Evolutionary conservation across 2,113 vertebrate genomes (phyloP), one percentile per base, ranked within the genome.

Genomic region (Epinephelus moara): DNA sequence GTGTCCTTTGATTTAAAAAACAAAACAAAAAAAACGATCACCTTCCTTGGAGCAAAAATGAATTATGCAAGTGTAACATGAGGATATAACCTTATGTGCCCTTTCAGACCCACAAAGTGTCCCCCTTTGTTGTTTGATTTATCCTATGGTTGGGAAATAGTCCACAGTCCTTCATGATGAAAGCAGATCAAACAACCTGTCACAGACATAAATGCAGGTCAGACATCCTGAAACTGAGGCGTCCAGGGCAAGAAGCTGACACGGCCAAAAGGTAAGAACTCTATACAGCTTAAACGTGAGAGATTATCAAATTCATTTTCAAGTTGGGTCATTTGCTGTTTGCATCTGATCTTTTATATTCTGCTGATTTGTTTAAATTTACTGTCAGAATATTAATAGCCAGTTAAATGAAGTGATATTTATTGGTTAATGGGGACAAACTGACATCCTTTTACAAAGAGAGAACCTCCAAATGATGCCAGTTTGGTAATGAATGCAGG

Each of bases 161-260:
- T 57, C 27, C 59, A 71, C 1, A 70, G 80, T 70, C 30, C 25
- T 17, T 3, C 3, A 30, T 42, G n/a, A 42, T 69, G 33, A 45
- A 52, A 56, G 61, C 42, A 60, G 15, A 27, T 15, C 70, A 66
- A 59, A 23, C 21, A 52, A 9, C 2, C 19, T 27, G 4, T 17
- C 14, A 15, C 21, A 33, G 17, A 66, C 23, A 86, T 75, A 55
- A 64, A 79, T 60, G 42, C 15, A 17, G 59, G 7, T 14, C 30
- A 69, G 21, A 45, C 57, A 75, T 19, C 25, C 21, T 1, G 0
- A 55, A 70, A 3, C 7, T 30, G 60, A 37, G 19, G 6, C 49
- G 17, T 59, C 7, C 19, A 73, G 19, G 27, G 53, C 42, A 63
- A 17, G 59, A 50, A 45, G 25, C 72, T n/a, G 19, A 70, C 47